phyloP scores from a whole-genome alignment of 2,797 vertebrate genomes.

The Oreochromis mossambicus region DNA sequence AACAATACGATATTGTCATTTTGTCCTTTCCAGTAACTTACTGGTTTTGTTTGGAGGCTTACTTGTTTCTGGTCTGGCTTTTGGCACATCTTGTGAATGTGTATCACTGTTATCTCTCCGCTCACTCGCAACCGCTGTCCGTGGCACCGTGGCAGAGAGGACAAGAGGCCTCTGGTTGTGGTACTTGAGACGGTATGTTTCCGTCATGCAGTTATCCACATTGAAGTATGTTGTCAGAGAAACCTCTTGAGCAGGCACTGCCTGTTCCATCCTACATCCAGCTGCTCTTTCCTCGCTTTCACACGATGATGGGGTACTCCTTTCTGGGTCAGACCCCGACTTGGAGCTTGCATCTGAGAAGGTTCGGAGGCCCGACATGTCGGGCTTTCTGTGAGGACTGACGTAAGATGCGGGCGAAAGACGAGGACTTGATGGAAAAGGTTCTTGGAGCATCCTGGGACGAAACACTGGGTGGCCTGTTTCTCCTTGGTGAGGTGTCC shows the following conservation, averaged over 20 bases:
- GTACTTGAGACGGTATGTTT: conserved; percentile 95
- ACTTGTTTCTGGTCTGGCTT: conserved; percentile 80
- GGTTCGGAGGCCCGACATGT: conserved; percentile 58
- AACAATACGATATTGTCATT: background rate
- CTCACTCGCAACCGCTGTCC: conserved; percentile 58
- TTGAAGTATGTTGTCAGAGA: conserved; percentile 94
- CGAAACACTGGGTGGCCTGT: conserved; percentile 54
- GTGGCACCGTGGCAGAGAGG: conserved; percentile 73
- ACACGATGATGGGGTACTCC: conserved; percentile 65
- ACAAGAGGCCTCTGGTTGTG: conserved; percentile 92
- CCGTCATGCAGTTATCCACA: conserved; percentile 97
- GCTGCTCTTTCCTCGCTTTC: conserved; percentile 66
- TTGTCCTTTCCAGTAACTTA: background rate
- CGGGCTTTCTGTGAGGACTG: conserved; percentile 64
- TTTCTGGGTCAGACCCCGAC: conserved; percentile 71
- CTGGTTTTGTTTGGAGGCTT: conserved; percentile 16
- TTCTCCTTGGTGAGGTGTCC: conserved; percentile 60
- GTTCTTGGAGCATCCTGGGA: conserved; percentile 69
- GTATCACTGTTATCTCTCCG: conserved; percentile 68
- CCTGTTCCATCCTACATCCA: conserved; percentile 49
- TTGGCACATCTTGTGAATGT: conserved; percentile 71
- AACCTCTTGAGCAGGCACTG: conserved; percentile 71
- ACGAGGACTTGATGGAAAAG: conserved; percentile 52
- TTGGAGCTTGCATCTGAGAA: conserved; percentile 74
- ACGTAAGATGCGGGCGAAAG: conserved; percentile 38